These are phyloP conservation scores for Neosilurus mollespiculum DNA, from an alignment of 2,797 vertebrate genomes.

Conservation along the genomic window DNA sequence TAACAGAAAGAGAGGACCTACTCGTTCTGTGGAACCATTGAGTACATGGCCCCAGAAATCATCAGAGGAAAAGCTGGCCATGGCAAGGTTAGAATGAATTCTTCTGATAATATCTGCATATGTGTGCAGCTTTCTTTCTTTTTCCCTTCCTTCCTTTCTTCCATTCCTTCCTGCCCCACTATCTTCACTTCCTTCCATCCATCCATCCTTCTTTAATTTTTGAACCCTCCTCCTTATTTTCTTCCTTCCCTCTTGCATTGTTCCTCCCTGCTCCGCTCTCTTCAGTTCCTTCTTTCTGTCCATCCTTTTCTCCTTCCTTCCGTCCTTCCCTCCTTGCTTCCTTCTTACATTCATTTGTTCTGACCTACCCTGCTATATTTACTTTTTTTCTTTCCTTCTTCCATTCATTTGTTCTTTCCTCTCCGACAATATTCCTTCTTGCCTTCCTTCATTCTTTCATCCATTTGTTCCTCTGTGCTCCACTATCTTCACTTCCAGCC, in stretches of 20 bases:
- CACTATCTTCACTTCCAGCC: no score
- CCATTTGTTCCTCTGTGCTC: no score
- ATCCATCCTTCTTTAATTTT: not conserved
- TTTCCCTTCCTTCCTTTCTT: not conserved
- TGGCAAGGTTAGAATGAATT: conserved; percentile 78
- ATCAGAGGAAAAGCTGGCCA: conserved; percentile 87
- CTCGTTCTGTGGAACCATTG: conserved; percentile 93
- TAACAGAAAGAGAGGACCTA: conserved; percentile 87
- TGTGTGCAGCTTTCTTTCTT: not conserved
- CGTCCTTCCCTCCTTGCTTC: no score
- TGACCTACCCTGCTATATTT: no score
- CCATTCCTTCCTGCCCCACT: not conserved
- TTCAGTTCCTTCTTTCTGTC: no score
- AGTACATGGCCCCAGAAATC: conserved; percentile 97
- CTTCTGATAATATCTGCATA: not conserved
- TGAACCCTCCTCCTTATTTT: not conserved
- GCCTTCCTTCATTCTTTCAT: not conserved
- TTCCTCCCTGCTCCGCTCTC: not conserved
- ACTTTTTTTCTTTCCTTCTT: not conserved
- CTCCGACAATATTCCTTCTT: no score
- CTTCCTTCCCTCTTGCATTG: not conserved
- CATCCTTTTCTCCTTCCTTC: no score
- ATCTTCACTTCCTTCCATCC: fast-evolving
- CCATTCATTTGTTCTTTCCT: not conserved
- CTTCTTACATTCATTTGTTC: not conserved